Conservation (phyloP, 2,888 invertebrate species). For the Yponomeuta malinellus region DNA sequence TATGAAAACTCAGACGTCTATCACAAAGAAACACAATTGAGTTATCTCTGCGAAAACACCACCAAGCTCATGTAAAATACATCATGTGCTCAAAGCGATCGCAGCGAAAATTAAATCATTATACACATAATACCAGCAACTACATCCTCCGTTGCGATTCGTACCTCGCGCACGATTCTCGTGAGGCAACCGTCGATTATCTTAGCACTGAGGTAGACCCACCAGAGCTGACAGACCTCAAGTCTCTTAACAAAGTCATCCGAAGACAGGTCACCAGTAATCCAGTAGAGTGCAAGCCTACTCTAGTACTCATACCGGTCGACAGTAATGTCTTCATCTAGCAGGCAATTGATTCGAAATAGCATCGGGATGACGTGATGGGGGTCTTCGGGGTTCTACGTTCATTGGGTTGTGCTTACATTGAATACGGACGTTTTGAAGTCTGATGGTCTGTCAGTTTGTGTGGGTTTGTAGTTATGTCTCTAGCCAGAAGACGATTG, state of each 20-base stretch:
- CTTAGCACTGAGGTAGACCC: neutral
- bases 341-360: constrained; percentile 53
- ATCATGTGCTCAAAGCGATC: neutral
- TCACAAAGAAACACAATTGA: neutral
- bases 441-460: neutral
- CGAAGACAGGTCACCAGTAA: neutral
- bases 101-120: neutral
- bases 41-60: neutral
- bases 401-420: neutral
- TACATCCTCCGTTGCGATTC: neutral
- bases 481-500: neutral
- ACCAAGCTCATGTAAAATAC: neutral
- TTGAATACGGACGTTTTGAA: neutral
- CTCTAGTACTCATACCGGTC: neutral
- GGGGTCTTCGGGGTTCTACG: neutral
- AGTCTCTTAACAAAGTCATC: neutral
- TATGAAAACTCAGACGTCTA: no score
- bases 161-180: constrained; percentile 11
- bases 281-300: neutral
- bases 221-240: neutral
- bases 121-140: constrained; percentile 1
- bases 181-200: constrained; percentile 9
- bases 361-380: constrained; percentile 20
- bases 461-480: neutral
- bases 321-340: constrained; percentile 62